phyloP scores from a whole-genome alignment of 2,888 invertebrate species.

The Habroteleia sp. region DNA sequence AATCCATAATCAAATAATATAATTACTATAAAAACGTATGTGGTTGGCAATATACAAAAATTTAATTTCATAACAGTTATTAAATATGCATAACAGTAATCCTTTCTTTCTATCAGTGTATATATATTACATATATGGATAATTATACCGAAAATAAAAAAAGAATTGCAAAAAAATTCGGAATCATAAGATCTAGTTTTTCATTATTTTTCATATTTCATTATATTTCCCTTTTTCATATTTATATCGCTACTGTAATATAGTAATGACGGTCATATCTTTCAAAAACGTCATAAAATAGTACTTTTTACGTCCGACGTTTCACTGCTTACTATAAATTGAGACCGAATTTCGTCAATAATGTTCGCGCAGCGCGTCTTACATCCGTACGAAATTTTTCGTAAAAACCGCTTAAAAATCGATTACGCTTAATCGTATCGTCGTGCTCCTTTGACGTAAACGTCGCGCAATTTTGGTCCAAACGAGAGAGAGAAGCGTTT shows the following conservation, averaged over 20 bases:
- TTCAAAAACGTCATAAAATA: slow-evolving; percentile 47
- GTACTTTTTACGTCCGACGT: slow-evolving; percentile 41
- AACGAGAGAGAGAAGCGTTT: slow-evolving; percentile 37
- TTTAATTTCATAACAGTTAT: too few relatives aligned
- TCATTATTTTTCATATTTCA: slow-evolving; percentile 27
- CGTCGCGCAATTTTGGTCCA: slow-evolving; percentile 49
- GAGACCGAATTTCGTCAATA: slow-evolving; percentile 47
- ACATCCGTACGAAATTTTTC: slow-evolving; percentile 35
- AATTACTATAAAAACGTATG: too few relatives aligned
- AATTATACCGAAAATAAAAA: too few relatives aligned
- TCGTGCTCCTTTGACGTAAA: slow-evolving; percentile 44
- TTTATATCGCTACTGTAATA: slow-evolving; percentile 45
- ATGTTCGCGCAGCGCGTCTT: slow-evolving; percentile 36
- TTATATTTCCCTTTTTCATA: slow-evolving; percentile 35
- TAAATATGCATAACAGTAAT: too few relatives aligned
- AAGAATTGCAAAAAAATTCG: too few relatives aligned
- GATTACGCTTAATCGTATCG: slow-evolving; percentile 53
- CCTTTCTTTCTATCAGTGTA: too few relatives aligned
- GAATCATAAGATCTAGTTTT: too few relatives aligned
- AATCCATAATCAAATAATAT: too few relatives aligned
- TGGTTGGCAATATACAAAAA: too few relatives aligned
- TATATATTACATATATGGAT: too few relatives aligned
- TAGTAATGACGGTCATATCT: slow-evolving; percentile 29
- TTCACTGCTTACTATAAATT: slow-evolving; percentile 51
- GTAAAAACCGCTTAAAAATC: slow-evolving; percentile 55